Conservation (phyloP, 2,888 invertebrate genomes). For the Alcis repandata region DNA sequence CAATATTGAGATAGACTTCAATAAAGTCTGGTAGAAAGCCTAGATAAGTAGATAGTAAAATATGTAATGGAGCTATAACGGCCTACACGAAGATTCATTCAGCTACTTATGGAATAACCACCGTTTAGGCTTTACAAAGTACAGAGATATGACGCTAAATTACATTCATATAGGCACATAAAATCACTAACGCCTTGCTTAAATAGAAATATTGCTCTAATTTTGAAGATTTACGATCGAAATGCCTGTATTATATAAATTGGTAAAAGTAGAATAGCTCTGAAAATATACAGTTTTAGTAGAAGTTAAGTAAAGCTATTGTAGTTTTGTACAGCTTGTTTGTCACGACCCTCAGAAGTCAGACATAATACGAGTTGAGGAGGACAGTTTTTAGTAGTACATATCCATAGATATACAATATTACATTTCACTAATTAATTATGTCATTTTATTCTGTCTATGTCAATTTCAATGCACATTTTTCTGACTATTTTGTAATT, state of each 20-base stretch:
- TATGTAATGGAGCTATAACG: constrained; percentile 4
- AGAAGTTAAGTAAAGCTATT: background rate
- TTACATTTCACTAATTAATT: too few relatives aligned
- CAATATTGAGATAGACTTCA: background rate
- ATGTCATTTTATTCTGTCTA: too few relatives aligned
- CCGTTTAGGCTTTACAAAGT: constrained; percentile 19
- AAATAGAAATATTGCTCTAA: constrained; percentile 29
- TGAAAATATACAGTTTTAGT: background rate
- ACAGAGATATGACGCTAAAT: constrained; percentile 22
- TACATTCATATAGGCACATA: constrained; percentile 21
- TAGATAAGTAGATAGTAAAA: background rate
- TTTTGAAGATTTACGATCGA: constrained; percentile 32
- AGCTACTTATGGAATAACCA: constrained; percentile 16
- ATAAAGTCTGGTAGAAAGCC: background rate
- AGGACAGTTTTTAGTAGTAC: too few relatives aligned
- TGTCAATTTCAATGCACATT: too few relatives aligned
- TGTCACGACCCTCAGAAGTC: too few relatives aligned
- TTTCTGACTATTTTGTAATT: too few relatives aligned
- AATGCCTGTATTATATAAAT: constrained; percentile 8
- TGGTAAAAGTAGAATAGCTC: background rate
- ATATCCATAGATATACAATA: too few relatives aligned
- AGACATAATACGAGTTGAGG: too few relatives aligned
- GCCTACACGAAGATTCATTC: constrained; percentile 10
- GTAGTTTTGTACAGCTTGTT: background rate
- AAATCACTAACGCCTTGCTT: constrained; percentile 23